Conservation (phyloP, 2,113 vertebrate genomes). For the Oreotrochilus melanogaster region DNA sequence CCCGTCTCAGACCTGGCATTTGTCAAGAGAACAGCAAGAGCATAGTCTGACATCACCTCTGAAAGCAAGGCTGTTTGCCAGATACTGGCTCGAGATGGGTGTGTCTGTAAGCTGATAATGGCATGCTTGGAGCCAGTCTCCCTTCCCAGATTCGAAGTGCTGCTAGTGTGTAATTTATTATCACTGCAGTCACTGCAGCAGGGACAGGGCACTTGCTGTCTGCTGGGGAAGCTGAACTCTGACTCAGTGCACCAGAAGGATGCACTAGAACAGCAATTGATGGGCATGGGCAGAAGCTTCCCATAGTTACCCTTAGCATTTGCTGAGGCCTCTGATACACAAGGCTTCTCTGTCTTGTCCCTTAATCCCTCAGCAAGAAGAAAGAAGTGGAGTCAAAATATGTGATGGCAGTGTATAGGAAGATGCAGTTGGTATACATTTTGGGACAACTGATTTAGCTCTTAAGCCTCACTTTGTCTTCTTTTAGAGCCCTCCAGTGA, state of each 20-base stretch:
- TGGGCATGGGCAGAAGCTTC: neutral
- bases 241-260: neutral
- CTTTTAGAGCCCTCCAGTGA: neutral
- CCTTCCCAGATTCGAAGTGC: neutral
- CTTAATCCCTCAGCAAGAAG: neutral
- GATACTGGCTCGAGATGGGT: neutral
- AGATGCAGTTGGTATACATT: neutral
- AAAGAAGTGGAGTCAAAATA: neutral
- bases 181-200: slow-evolving; percentile 53
- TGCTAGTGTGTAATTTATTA: slow-evolving; percentile 27
- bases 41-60: slow-evolving; percentile 7
- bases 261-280: neutral
- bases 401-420: neutral
- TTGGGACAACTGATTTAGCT: neutral
- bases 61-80: slow-evolving; percentile 20
- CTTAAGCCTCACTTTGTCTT: neutral
- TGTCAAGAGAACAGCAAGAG: neutral
- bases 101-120: neutral
- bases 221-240: neutral
- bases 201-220: neutral
- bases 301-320: neutral
- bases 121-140: neutral
- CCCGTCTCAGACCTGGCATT: neutral
- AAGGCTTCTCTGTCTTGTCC: neutral
- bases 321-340: neutral